A percentile compares a stretch with the other conserved stretches of the same genome.
Conservation (phyloP, 2,888 invertebrate species). For the Biston stratarius region DNA sequence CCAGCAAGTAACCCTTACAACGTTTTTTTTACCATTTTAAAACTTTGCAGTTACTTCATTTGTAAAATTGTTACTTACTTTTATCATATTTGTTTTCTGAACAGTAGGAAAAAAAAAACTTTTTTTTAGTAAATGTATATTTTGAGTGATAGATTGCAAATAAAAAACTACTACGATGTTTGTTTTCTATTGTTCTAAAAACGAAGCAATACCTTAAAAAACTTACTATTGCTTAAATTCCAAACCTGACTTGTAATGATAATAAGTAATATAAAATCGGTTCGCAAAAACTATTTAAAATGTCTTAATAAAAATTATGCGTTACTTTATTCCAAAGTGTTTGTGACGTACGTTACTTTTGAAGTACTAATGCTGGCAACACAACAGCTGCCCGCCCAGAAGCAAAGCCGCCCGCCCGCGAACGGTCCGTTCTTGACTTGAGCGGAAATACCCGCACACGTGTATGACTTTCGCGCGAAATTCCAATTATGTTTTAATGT, state of each 20-base stretch:
- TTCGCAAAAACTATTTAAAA: no score
- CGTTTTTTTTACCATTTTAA: neutral
- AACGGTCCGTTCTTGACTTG: constrained; percentile 73
- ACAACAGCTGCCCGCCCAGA: constrained; percentile 76
- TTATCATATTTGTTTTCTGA: neutral
- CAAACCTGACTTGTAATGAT: neutral
- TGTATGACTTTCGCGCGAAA: constrained; percentile 70
- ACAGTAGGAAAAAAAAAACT: neutral
- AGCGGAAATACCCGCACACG: constrained; percentile 66
- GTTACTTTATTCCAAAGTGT: neutral
- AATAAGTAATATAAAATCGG: neutral
- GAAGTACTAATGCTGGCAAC: neutral
- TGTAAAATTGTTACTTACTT: neutral
- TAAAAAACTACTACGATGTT: no score
- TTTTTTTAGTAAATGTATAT: no score
- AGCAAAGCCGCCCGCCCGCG: constrained; percentile 74
- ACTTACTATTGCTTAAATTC: neutral
- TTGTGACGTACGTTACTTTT: neutral
- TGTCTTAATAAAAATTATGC: no score
- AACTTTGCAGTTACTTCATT: neutral
- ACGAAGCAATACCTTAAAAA: neutral
- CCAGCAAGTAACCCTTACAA: neutral
- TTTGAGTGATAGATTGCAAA: no score
- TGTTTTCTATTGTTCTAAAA: neutral
- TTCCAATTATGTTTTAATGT: constrained; percentile 54